Evolutionary conservation across 2,113 vertebrate species (phyloP).

Genomic region (Sorex araneus): DNA sequence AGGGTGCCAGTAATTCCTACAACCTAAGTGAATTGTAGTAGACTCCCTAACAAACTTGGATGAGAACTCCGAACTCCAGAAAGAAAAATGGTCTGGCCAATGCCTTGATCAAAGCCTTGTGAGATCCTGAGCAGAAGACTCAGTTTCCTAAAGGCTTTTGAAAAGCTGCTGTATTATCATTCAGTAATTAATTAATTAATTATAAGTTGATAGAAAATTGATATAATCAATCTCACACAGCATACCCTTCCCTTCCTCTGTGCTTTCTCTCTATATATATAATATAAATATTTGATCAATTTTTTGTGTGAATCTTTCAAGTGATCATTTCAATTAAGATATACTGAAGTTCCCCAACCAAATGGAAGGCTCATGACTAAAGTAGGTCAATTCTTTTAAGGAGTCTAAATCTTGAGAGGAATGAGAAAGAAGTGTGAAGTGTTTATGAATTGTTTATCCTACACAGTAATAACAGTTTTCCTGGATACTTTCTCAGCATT

Average conservation of each 20-base stretch:
- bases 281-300: too few relatives aligned
- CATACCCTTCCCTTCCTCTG: background rate
- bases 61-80: background rate
- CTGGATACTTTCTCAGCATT: background rate
- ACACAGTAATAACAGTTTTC: background rate
- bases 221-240: background rate
- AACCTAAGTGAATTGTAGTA: background rate
- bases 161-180: background rate
- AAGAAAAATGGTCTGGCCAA: background rate
- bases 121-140: background rate
- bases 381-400: background rate
- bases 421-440: background rate
- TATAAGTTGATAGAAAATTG: background rate
- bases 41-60: background rate
- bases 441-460: background rate
- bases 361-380: background rate
- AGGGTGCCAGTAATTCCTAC: background rate
- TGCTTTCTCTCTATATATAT: too few relatives aligned
- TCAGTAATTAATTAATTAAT: background rate
- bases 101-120: background rate
- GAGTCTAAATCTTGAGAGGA: slow-evolving; percentile 11
- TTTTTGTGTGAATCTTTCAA: slow-evolving; percentile 13
- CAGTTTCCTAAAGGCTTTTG: background rate
- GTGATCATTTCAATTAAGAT: background rate
- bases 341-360: background rate